Evolutionary conservation across 1,140 invertebrate species (phyloP).

Genomic region (Armadillidium nasatum): DNA sequence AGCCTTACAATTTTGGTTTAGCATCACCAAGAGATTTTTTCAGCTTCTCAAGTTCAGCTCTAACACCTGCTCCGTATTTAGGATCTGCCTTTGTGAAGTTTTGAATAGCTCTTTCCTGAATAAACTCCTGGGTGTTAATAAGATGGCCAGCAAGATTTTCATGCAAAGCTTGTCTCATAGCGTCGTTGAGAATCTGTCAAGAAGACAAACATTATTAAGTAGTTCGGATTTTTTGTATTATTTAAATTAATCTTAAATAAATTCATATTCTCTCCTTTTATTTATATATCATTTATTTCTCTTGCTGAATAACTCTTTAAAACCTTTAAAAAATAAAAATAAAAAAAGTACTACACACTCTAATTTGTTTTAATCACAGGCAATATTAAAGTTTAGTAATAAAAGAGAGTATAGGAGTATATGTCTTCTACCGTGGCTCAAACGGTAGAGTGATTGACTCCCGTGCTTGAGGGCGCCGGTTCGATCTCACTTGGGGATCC

Average conservation of each 20-base stretch:
- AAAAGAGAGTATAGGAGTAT: not conserved
- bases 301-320: not conserved
- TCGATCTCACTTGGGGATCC: no score
- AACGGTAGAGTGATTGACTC: no score
- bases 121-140: conserved; percentile 71
- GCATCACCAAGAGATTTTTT: conserved; percentile 13
- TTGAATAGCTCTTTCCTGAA: conserved; percentile 57
- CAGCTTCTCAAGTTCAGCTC: conserved; percentile 22
- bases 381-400: not conserved
- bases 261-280: not conserved
- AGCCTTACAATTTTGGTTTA: no score
- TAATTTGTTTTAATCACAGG: no score
- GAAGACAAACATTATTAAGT: no score
- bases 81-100: conserved; percentile 39
- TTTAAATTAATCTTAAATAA: no score
- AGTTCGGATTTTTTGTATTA: no score
- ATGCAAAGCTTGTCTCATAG: conserved; percentile 65
- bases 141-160: conserved; percentile 76
- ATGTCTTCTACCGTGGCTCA: no score
- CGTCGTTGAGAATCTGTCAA: conserved; percentile 63
- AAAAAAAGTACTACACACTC: not conserved
- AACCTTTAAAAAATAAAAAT: not conserved
- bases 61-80: conserved; percentile 33
- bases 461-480: no score
- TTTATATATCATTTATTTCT: not conserved